These are phyloP conservation scores for Dendropsophus ebraccatus DNA, from an alignment of 2,113 vertebrate genomes.

Conservation along the genomic window DNA sequence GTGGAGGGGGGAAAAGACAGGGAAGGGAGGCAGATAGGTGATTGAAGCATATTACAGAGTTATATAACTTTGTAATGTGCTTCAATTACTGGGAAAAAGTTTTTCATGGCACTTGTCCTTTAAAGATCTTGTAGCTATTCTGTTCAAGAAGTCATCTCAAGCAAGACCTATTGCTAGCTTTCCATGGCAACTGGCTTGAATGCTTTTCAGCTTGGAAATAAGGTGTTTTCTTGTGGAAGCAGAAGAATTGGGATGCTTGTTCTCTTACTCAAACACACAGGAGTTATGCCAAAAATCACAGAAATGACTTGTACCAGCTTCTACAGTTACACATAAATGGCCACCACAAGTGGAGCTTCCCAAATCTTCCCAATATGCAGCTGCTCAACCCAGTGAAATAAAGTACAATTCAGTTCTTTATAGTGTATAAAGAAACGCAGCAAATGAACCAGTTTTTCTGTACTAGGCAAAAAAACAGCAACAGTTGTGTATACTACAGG, in stretches of 20 bases:
- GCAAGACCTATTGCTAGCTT: slow-evolving; percentile 18
- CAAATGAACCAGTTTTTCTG: too few relatives aligned
- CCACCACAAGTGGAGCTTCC: background rate
- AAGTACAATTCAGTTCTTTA: too few relatives aligned
- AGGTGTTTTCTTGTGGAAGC: background rate
- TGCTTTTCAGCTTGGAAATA: background rate
- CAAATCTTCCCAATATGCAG: background rate
- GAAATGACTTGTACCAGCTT: background rate
- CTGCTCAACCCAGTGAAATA: too few relatives aligned
- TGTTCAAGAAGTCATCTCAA: slow-evolving; percentile 4
- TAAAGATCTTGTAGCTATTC: background rate
- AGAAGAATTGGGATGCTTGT: slow-evolving; percentile 19
- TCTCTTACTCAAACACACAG: background rate
- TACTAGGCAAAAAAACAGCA: too few relatives aligned
- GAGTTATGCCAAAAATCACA: background rate
- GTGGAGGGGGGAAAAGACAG: too few relatives aligned
- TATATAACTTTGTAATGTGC: too few relatives aligned
- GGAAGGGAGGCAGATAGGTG: too few relatives aligned
- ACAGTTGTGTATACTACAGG: too few relatives aligned
- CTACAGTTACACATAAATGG: background rate
- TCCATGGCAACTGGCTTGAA: slow-evolving; percentile 26
- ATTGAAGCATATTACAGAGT: too few relatives aligned
- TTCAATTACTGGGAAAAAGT: too few relatives aligned
- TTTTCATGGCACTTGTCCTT: too few relatives aligned
- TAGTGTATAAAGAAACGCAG: too few relatives aligned